A percentile compares a stretch with the other conserved stretches of the same genome.
Evolutionary conservation across 2,888 invertebrate species (phyloP).

Genomic region (Drosophila demipolita): DNA sequence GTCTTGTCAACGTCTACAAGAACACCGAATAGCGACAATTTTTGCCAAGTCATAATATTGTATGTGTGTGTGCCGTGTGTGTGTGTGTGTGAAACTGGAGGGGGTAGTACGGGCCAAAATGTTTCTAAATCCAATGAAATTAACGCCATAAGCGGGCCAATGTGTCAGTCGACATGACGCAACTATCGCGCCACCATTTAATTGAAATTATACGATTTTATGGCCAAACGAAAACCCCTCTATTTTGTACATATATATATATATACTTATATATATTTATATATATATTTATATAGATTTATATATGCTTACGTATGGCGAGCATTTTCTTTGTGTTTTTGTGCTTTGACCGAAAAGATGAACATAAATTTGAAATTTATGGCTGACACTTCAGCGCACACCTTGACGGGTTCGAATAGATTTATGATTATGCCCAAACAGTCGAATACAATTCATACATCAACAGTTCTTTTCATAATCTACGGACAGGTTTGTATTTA

Average conservation of each 20-base stretch:
- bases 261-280: neutral
- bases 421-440: constrained; percentile 61
- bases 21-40: constrained; percentile 59
- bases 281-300: neutral
- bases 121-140: constrained; percentile 9
- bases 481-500: constrained; percentile 54
- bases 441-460: constrained; percentile 59
- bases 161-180: constrained; percentile 53
- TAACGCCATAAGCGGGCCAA: constrained; percentile 39
- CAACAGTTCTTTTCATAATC: constrained; percentile 77
- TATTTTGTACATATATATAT: neutral
- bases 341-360: constrained; percentile 52
- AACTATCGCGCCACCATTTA: constrained; percentile 39
- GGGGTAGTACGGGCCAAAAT: neutral
- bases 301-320: constrained; percentile 1
- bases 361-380: constrained; percentile 75
- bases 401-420: constrained; percentile 53
- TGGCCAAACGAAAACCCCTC: constrained; percentile 3
- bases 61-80: neutral
- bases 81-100: neutral
- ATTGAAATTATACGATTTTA: constrained; percentile 34
- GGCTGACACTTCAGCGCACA: constrained; percentile 65
- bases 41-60: constrained; percentile 54
- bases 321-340: constrained; percentile 38
- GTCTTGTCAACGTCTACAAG: constrained; percentile 52